Evolutionary conservation across 2,797 vertebrate genomes (phyloP), one percentile per base, ranked within the genome.

Genomic region (Danio jaintianensis): DNA sequence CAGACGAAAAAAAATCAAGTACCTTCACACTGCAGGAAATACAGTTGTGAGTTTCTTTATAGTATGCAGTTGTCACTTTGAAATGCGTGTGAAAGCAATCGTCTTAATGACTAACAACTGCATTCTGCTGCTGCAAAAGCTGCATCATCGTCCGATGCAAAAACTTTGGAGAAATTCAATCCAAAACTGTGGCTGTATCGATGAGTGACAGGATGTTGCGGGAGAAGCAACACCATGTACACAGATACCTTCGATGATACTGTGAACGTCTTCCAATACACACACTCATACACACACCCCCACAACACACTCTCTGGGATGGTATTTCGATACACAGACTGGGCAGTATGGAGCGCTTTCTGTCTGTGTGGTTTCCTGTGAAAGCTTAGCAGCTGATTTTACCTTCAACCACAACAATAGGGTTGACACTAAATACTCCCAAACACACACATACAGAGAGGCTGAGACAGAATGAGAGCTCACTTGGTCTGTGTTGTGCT

Each of bases 291-390:
- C 64, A 79, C 78, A 71, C 72, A 36, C 78, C 78, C 85, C 42
- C 63, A 71, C 72, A 76, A 84, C 72, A 78, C 82, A 82, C 78
- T 64, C 68, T 38, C 45, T 64, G 29, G 66, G 84, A 82, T 86
- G 83, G 84, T 85, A 84, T 88, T 90, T 87, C 77, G 75, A 87
- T 85, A 86, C 82, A 86, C 81, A 82, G 69, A 56, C 72, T 38
- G 77, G 82, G 72, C 83, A 80, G 77, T 75, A 79, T 81, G 69
- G 82, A 84, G 56, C 68, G 66, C 83, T 85, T 85, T 86, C 84
- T 87, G 84, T 88, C 86, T 86, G 74, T 90, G 89, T 86, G 90
- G 89, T 89, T 91, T 90, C 82, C 85, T 87, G 85, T 88, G 84
- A 86, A 90, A 90, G 79, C 71, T 61, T 82, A 84, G 84, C 83